Conservation (phyloP, 1,140 invertebrate genomes). For the Ooceraea biroi region DNA sequence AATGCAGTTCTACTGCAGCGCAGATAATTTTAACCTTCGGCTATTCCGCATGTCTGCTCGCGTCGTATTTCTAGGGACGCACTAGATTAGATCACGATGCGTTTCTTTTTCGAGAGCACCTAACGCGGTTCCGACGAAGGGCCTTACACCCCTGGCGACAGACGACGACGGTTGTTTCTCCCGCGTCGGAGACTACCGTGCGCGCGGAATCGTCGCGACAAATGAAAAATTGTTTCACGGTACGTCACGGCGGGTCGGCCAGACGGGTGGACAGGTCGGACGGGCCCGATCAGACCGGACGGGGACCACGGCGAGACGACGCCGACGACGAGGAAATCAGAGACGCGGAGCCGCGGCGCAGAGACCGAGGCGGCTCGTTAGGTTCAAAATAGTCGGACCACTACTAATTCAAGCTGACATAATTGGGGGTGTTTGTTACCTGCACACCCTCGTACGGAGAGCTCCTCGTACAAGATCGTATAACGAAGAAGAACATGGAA, state of each 20-base stretch:
- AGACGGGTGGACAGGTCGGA: constrained; percentile 6
- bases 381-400: constrained; percentile 81
- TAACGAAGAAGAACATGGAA: constrained; percentile 86
- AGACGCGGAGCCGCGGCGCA: constrained; percentile 28
- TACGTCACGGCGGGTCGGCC: constrained; percentile 5
- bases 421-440: constrained; percentile 86
- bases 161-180: constrained; percentile 36
- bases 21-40: no score
- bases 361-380: constrained; percentile 79
- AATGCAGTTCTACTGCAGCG: no score
- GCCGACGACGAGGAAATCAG: constrained; percentile 42
- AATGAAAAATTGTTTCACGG: constrained; percentile 81
- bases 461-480: constrained; percentile 83
- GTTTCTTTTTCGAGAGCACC: not conserved
- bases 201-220: constrained; percentile 36
- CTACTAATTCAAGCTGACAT: constrained; percentile 86
- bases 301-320: not conserved
- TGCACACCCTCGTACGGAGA: constrained; percentile 81
- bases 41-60: not conserved
- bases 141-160: constrained; percentile 16
- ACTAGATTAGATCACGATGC: not conserved
- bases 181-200: constrained; percentile 74
- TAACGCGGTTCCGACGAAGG: not conserved
- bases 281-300: not conserved
- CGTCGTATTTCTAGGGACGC: not conserved